Evolutionary conservation across 2,888 invertebrate genomes (phyloP).

Genomic region (Ochropacha duplaris): DNA sequence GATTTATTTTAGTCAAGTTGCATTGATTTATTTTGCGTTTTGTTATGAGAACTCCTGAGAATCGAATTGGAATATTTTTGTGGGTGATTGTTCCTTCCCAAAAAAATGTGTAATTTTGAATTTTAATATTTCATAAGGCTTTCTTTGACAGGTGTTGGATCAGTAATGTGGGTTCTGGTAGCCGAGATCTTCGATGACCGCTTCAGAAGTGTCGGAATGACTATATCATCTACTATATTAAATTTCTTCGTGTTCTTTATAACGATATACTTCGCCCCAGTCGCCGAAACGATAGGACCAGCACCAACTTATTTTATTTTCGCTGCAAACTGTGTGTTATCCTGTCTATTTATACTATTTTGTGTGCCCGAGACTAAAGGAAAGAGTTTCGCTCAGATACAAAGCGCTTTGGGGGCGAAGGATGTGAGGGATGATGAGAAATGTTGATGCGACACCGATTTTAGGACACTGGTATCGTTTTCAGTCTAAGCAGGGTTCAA

Average conservation of each 20-base stretch:
- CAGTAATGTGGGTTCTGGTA: constrained; percentile 49
- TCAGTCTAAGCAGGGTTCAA: background rate
- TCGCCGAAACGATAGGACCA: constrained; percentile 44
- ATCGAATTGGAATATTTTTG: no score
- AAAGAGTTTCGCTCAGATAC: constrained; percentile 58
- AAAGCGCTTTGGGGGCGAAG: constrained; percentile 35
- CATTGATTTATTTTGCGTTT: no score
- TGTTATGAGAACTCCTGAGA: no score
- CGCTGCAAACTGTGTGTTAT: constrained; percentile 37
- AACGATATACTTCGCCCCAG: constrained; percentile 45
- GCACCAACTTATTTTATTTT: constrained; percentile 52
- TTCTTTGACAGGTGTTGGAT: constrained; percentile 52
- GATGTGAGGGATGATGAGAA: background rate
- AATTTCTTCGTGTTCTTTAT: constrained; percentile 30
- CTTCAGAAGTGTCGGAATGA: constrained; percentile 46
- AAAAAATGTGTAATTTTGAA: no score
- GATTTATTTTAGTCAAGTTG: no score
- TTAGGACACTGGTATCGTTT: background rate
- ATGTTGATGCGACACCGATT: background rate
- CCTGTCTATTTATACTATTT: constrained; percentile 40
- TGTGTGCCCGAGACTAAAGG: constrained; percentile 66
- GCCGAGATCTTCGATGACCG: constrained; percentile 60
- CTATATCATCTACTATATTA: constrained; percentile 19
- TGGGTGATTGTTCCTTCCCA: no score
- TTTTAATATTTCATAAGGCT: background rate